phyloP scores from a whole-genome alignment of 2,113 vertebrate species.

The Mystacornis crossleyi region DNA sequence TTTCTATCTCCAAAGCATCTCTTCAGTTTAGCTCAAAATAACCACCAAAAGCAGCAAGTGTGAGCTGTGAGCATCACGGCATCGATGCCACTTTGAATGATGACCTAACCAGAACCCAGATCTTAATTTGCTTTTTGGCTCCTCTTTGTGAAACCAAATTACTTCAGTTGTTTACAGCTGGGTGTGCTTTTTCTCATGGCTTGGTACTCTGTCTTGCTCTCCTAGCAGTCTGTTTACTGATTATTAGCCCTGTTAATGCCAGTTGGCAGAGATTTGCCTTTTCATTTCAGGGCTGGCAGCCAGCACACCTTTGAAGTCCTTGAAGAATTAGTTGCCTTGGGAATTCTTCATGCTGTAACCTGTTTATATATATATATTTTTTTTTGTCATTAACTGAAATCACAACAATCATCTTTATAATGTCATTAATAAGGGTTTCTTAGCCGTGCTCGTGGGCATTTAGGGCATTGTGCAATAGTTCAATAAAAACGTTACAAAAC shows the following conservation, averaged over 20 bases:
- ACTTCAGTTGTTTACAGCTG: constrained; percentile 13
- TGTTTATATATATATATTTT: neutral
- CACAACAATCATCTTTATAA: neutral
- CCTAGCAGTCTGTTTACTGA: constrained; percentile 1
- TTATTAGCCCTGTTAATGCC: neutral
- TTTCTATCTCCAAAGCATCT: neutral
- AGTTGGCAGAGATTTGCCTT: neutral
- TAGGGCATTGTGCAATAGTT: constrained; percentile 14
- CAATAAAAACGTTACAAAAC: constrained; percentile 12
- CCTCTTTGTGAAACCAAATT: neutral
- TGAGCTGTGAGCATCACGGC: neutral
- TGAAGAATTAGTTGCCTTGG: constrained; percentile 5
- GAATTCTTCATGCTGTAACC: constrained; percentile 19
- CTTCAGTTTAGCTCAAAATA: neutral
- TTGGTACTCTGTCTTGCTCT: neutral
- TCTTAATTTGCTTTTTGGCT: constrained; percentile 19
- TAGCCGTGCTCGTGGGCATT: neutral
- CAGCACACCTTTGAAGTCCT: constrained; percentile 47
- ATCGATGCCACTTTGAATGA: neutral
- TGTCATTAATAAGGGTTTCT: constrained; percentile 11
- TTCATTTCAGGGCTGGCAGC: neutral
- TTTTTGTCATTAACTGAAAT: neutral
- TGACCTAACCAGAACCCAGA: neutral
- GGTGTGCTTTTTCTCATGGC: neutral
- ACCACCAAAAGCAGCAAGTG: neutral